Evolutionary conservation across 2,113 vertebrate species (phyloP).

Genomic region (Alligator sinensis): DNA sequence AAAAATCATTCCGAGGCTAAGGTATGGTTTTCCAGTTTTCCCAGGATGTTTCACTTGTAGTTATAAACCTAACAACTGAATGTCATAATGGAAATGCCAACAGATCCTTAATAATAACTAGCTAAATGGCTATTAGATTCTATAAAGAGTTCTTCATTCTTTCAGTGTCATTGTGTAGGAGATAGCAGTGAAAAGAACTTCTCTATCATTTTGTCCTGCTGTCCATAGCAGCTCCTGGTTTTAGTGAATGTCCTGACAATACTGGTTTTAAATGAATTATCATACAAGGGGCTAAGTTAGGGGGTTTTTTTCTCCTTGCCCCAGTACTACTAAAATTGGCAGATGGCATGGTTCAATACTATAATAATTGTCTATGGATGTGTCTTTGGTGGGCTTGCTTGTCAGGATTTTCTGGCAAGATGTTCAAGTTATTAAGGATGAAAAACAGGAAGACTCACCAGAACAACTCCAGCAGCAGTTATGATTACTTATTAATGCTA

Average conservation of each 20-base stretch:
- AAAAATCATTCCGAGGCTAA: background rate
- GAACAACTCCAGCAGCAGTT: background rate
- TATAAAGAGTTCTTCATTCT: background rate
- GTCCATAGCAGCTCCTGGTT: background rate
- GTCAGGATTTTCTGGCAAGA: background rate
- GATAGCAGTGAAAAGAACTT: background rate
- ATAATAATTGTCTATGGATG: background rate
- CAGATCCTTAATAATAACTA: constrained; percentile 13
- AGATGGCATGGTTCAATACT: background rate
- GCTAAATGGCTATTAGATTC: background rate
- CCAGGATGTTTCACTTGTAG: constrained; percentile 14
- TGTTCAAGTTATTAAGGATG: background rate
- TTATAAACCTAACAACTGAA: background rate
- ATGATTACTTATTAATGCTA: background rate
- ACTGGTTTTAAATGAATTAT: background rate
- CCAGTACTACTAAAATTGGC: background rate
- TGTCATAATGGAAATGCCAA: background rate
- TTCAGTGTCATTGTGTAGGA: background rate
- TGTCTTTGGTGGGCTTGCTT: rapidly evolving
- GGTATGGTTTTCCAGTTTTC: background rate
- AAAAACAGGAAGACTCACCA: background rate
- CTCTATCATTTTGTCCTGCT: constrained; percentile 15
- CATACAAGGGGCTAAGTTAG: background rate
- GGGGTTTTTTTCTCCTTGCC: background rate
- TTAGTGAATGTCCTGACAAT: constrained; percentile 14